Conservation (phyloP, 2,888 invertebrate genomes). For the Caenorhabditis sp. region DNA sequence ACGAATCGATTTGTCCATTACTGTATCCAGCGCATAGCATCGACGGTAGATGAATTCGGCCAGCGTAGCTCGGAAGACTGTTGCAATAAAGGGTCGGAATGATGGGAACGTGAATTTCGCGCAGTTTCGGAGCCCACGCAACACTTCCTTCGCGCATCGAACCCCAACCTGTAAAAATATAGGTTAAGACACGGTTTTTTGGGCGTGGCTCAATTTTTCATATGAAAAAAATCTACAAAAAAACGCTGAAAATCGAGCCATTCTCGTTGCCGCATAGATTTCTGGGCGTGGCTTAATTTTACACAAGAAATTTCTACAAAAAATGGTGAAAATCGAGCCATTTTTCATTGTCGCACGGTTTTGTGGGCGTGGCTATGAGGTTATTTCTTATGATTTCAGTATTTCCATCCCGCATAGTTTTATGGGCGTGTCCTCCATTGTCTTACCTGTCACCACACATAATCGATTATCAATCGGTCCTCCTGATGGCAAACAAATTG, state of each 20-base stretch:
- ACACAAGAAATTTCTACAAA: no score
- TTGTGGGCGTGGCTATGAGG: neutral
- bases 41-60: conserved; percentile 58
- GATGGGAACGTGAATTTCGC: conserved; percentile 65
- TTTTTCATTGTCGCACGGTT: neutral
- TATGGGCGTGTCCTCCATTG: no score
- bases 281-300: no score
- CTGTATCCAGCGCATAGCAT: conserved; percentile 70
- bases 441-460: conserved; percentile 51
- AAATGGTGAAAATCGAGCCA: no score
- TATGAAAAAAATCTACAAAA: no score
- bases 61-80: conserved; percentile 43
- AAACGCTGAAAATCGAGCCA: no score
- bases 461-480: conserved; percentile 50
- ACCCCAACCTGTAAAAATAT: conserved; percentile 66
- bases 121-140: conserved; percentile 38
- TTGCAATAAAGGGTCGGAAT: conserved; percentile 59
- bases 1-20: conserved; percentile 63
- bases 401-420: neutral
- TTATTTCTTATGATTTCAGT: neutral
- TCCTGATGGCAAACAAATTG: conserved; percentile 55
- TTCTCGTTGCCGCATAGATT: no score
- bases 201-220: no score
- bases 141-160: conserved; percentile 51
- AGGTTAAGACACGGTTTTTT: neutral